Base-by-base conservation (phyloP, 2,888 invertebrate species). In the Catocala sponsa region DNA sequence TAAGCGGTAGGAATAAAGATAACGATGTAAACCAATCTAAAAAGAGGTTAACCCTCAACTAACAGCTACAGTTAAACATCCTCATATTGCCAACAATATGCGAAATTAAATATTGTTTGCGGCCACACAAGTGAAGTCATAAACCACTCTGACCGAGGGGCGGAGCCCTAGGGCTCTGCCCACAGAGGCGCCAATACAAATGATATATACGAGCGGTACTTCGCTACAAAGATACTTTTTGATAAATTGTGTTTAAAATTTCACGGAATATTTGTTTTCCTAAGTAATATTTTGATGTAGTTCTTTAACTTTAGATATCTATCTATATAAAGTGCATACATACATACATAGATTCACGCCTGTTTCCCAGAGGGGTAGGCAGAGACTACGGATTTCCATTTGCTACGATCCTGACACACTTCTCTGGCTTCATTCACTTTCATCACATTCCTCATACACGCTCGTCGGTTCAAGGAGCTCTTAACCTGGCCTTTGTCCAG, bases 61-160 rank as follows among this genome's bases (percentile, higher is more conserved):
- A 65, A 52, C 63, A 25, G 51, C 42, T 51, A 12, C 7, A 47
- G 43, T 10, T 25, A 9, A 10, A 48, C 5, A 25, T n/a, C 33
- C 4, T 5, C 9, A 25, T 11, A 48, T n/a, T n/a, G 0, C 33
- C n/a, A 0, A 47, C 42, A 63, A 51, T 32, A 61, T 41, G 13
- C 11, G 12, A 44, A 58, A 77, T 74, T 67, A 54, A 68, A 77
- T 70, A 64, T 67, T 72, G 67, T 79, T 74, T 70, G 74, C 46
- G 82, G 72, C 84, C 84, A 83, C 84, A 84, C 84, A 83, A 80
- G 81, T 80, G 73, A 82, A 79, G 79, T 75, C 77, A 75, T 80
- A 82, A 83, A 82, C 70, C 72, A 75, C 63, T 59, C 53, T 48
- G 62, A 56, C 7, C 12, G 47, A 49, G 66, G 78, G 84, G 85